Conservation (phyloP, 2,888 invertebrate species). For the Xylota segnis region DNA sequence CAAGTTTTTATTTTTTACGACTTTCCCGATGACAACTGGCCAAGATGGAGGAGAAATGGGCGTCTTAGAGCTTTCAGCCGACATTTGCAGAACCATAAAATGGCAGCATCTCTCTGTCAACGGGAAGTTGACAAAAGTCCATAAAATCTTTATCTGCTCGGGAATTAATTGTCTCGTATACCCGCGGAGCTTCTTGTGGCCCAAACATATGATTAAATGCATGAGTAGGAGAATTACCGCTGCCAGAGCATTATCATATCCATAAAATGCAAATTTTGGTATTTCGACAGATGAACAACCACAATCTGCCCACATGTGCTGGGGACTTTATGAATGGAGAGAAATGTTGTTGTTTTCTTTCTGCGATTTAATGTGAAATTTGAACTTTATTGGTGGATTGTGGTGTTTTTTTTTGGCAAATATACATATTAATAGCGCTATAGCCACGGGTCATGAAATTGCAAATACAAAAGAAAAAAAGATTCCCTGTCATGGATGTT, state of each 20-base stretch:
- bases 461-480: constrained; percentile 5
- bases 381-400: not conserved
- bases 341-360: constrained; percentile 17
- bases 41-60: not conserved
- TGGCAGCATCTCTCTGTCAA: constrained; percentile 29
- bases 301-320: constrained; percentile 47
- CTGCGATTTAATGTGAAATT: constrained; percentile 9
- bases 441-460: not conserved
- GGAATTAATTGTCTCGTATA: constrained; percentile 41
- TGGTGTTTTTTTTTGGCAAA: not conserved
- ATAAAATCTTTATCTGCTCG: constrained; percentile 42
- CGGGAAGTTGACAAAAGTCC: constrained; percentile 17
- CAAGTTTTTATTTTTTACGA: constrained; percentile 47
- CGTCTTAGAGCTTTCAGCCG: not conserved
- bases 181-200: constrained; percentile 45
- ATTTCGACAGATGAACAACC: constrained; percentile 34
- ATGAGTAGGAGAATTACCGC: constrained; percentile 32
- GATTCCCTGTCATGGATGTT: constrained; percentile 14
- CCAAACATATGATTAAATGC: constrained; percentile 48
- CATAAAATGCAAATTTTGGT: constrained; percentile 59
- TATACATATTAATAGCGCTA: not conserved
- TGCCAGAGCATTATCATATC: constrained; percentile 53
- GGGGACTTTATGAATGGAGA: constrained; percentile 42
- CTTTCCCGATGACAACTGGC: not conserved
- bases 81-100: constrained; percentile 27